Percentiles rank a stretch among this genome's conserved stretches.
phyloP scores from a whole-genome alignment of 2,888 invertebrate genomes.

The Lasioglossum figueresi region DNA sequence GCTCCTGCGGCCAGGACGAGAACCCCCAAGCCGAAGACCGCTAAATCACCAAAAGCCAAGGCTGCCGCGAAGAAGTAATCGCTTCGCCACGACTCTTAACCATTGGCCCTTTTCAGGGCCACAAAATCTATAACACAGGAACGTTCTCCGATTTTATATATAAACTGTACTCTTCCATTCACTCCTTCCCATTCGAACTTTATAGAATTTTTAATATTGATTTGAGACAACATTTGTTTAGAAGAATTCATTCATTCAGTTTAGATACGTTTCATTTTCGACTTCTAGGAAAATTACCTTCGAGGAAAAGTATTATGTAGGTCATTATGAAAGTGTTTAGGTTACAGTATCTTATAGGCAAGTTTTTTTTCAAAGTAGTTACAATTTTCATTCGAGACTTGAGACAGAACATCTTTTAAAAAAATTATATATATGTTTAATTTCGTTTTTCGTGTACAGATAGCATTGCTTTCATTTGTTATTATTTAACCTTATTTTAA shows the following conservation, averaged over 20 bases:
- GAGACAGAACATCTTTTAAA: too few species aligned
- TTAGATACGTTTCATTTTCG: neutral
- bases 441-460: too few species aligned
- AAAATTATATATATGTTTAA: too few species aligned
- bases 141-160: neutral
- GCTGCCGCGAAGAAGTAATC: slow-evolving; percentile 65
- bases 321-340: too few species aligned
- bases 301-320: too few species aligned
- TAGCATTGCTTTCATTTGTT: too few species aligned
- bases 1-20: slow-evolving; percentile 81
- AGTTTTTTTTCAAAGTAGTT: too few species aligned
- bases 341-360: too few species aligned
- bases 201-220: neutral
- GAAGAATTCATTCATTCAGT: neutral
- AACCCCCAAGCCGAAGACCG: slow-evolving; percentile 81
- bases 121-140: slow-evolving; percentile 32
- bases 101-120: slow-evolving; percentile 64
- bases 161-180: neutral
- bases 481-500: too few species aligned
- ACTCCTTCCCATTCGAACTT: neutral
- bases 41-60: slow-evolving; percentile 70
- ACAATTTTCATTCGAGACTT: too few species aligned
- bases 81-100: slow-evolving; percentile 13
- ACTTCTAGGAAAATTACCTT: neutral
- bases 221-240: neutral